A percentile compares a stretch with the other conserved stretches of the same genome.
Conservation (phyloP, 2,797 vertebrate genomes). For the Leptatherina wallacei region DNA sequence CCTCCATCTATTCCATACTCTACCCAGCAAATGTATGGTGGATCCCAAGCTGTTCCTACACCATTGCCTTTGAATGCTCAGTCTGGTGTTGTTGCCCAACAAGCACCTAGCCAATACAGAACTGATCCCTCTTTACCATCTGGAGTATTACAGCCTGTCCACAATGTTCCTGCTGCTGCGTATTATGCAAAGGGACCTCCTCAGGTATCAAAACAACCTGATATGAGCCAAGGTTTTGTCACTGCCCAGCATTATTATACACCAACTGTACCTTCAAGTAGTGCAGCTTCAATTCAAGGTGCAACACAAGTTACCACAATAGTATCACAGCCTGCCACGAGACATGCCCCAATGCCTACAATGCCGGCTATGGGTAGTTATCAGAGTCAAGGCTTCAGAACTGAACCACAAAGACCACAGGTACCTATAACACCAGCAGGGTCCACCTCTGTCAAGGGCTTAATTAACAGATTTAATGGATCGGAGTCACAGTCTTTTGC, state of each 20-base stretch:
- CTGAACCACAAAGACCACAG: constrained; percentile 29
- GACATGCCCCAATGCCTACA: constrained; percentile 15
- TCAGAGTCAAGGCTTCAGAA: constrained; percentile 24
- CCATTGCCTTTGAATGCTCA: constrained; percentile 27
- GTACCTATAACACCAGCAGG: constrained; percentile 27
- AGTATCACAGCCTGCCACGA: constrained; percentile 28
- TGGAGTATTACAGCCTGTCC: constrained; percentile 13
- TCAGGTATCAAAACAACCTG: constrained; percentile 32
- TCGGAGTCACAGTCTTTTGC: constrained; percentile 34
- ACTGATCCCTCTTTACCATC: constrained; percentile 13
- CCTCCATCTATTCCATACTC: constrained; percentile 21
- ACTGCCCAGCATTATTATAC: constrained; percentile 34
- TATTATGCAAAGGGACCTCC: constrained; percentile 24
- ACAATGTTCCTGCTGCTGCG: constrained; percentile 6
- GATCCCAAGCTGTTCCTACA: constrained; percentile 16
- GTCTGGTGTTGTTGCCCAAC: constrained; percentile 18
- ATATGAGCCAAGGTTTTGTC: constrained; percentile 29
- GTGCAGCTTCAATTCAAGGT: constrained; percentile 31
- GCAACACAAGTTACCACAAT: constrained; percentile 27
- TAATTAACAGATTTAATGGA: constrained; percentile 74
- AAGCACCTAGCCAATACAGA: constrained; percentile 9
- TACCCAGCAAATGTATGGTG: constrained; percentile 15
- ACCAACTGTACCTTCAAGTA: constrained; percentile 22
- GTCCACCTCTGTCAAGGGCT: constrained; percentile 61
- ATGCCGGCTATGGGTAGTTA: constrained; percentile 9